Base-by-base conservation (phyloP, 2,888 invertebrate genomes). In the Tromatobia lineatoria region DNA sequence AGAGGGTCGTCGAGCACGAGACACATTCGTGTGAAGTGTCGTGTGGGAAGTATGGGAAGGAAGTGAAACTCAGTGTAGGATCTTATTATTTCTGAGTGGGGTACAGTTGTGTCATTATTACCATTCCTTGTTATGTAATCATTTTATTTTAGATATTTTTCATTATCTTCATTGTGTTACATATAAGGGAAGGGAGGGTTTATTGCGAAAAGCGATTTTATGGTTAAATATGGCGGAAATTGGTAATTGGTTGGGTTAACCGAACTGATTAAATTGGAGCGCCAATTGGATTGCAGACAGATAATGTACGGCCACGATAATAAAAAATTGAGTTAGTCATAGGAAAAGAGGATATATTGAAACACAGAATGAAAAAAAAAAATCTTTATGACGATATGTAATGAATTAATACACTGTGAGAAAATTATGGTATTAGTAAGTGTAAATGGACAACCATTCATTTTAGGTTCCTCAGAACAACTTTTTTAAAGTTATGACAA, bases 1-100 rank as follows among this genome's bases (percentile, higher is more conserved):
- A 69, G 78, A 78, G 84, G 81, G 84, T 74, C 57, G n/a, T 20
- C 50, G n/a, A 67, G 29, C 64, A 23, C 47, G 45, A 59, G 47
- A 47, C 20, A 64, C 64, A 15, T 57, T 25, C 77, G 69, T 74
- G 80, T 73, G 76, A 73, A 83, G 71, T 54, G 25, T 25, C 70
- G 50, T 52, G 52, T 25, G 64, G 66, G 52, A 73, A 73, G 18
- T 25, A 38, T 3, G 70, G 67, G 67, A 67, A 47, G 67, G 45
- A 67, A 67, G 67, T 67, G 23, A 38, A 38, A 64, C n/a, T 64
- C 64, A 20, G 29, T 4, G 29, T 10, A 64, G 42, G 20, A 20
- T 38, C 20, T 64, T 38, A 8, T 20, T 64, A 20, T 38, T 34
- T 34, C n/a, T 34, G 18, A 38, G 2, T 34, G 61, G 18, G 38